phyloP scores from a whole-genome alignment of 1,140 invertebrate genomes.

The Heliconius himera region DNA sequence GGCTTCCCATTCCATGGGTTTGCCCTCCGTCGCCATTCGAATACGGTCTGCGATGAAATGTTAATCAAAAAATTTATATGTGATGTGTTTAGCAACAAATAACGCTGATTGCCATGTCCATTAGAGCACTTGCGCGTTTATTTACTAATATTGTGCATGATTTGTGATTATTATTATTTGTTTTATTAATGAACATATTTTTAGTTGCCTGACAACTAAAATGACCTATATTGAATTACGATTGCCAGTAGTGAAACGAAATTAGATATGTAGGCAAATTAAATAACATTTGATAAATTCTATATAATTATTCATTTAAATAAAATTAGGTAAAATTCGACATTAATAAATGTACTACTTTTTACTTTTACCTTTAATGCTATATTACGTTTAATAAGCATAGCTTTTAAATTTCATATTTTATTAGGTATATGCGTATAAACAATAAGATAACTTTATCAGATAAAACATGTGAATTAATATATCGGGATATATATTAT shows the following conservation, averaged over 20 bases:
- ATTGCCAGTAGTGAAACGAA: neutral
- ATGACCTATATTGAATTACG: neutral
- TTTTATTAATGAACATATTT: neutral
- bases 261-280: neutral
- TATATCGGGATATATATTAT: constrained; percentile 27
- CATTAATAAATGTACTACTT: neutral
- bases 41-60: constrained; percentile 75
- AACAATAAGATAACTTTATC: constrained; percentile 21
- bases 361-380: neutral
- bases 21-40: constrained; percentile 79
- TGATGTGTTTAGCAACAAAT: constrained; percentile 44
- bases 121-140: constrained; percentile 13
- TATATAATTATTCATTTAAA: neutral
- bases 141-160: constrained; percentile 38
- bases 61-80: constrained; percentile 31
- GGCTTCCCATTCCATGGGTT: constrained; percentile 78
- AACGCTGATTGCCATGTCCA: constrained; percentile 30
- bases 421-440: neutral
- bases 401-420: neutral
- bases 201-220: neutral
- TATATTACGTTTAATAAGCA: neutral
- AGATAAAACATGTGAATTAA: constrained; percentile 14
- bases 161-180: neutral
- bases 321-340: neutral
- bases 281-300: neutral